Base-by-base conservation (phyloP, 2,113 vertebrate genomes). In the Leptocoma aspasia region DNA sequence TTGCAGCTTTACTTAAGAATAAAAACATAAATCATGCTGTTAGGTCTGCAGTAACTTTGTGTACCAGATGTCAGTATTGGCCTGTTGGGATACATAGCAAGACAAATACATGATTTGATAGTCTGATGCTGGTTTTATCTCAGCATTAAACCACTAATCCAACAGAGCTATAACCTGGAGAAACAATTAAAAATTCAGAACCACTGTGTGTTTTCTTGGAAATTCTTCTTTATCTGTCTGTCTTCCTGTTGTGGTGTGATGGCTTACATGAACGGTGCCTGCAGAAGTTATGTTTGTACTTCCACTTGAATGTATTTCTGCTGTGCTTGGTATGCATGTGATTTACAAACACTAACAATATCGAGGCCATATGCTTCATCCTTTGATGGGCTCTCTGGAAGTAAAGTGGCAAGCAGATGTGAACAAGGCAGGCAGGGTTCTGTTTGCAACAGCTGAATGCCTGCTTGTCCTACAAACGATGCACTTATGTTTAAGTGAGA, bases 331-430 rank as follows among this genome's bases (percentile, higher is more conserved):
- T 81, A 3, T 76, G 66, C 79, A 11, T 49, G 33, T 35, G 26
- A 5, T 72, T 94, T 86, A 61, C 60, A 78, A 89, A 79, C 35
- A 18, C 8, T 27, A 39, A 22, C 49, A 42, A 19, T 47, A 44
- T 61, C 0, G 5, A 69, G 70, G 68, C 92, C 89, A 90, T 93
- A 78, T 61, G 87, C 61, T 94, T 90, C 83, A 94, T 93, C 82
- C 65, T 60, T 80, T 71, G 86, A 91, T 77, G 71, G 82, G 73
- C 75, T 91, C 50, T 90, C 79, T 91, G 83, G 52, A 89, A 95
- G 81, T 52, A 72, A 83, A 95, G 86, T 54, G 83, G 78, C 78
- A 81, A 90, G 90, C 92, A 92, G 93, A 97, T 95, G 90, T 77
- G 84, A 78, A 37, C 57, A 39, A 85, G 52, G 83, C 65, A 3